These are phyloP conservation scores for Drosophila auraria DNA, from an alignment of 1,140 invertebrate species.

Conservation along the genomic window DNA sequence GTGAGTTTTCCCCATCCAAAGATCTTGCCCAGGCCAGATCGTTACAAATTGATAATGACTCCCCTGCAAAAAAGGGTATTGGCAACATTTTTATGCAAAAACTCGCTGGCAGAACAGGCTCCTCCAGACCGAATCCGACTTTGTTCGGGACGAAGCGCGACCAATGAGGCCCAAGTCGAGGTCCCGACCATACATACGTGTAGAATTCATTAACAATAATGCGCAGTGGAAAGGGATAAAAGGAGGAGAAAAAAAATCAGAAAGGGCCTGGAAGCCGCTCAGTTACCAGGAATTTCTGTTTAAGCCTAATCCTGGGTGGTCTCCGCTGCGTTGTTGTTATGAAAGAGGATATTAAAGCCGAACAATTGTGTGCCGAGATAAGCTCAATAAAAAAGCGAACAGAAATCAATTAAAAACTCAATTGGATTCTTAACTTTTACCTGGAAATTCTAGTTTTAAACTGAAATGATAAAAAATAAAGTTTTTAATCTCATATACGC, in stretches of 20 bases:
- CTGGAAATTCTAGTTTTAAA: background rate
- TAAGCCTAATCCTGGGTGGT: conserved; percentile 75
- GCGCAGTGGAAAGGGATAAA: conserved; percentile 35
- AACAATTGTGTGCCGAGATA: conserved; percentile 2
- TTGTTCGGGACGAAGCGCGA: conserved; percentile 33
- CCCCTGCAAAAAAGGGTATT: conserved; percentile 24
- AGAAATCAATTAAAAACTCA: conserved; percentile 12
- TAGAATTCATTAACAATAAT: conserved; percentile 82
- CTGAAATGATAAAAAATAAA: background rate
- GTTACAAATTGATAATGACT: conserved; percentile 36
- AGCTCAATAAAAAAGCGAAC: background rate
- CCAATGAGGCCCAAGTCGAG: conserved; percentile 29
- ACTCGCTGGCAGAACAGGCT: conserved; percentile 66
- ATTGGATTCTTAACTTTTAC: conserved; percentile 4
- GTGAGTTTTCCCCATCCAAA: conserved; percentile 6
- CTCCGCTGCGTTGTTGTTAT: conserved; percentile 30
- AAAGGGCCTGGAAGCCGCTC: conserved; percentile 24
- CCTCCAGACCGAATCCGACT: conserved; percentile 28
- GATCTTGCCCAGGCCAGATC: background rate
- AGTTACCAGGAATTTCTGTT: conserved; percentile 70
- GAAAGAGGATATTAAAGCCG: conserved; percentile 27
- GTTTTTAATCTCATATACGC: background rate
- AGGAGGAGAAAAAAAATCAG: conserved; percentile 8
- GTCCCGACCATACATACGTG: conserved; percentile 49
- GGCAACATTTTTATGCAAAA: conserved; percentile 67